Conservation (phyloP, 2,888 invertebrate species). For the Brachyptera risi region DNA sequence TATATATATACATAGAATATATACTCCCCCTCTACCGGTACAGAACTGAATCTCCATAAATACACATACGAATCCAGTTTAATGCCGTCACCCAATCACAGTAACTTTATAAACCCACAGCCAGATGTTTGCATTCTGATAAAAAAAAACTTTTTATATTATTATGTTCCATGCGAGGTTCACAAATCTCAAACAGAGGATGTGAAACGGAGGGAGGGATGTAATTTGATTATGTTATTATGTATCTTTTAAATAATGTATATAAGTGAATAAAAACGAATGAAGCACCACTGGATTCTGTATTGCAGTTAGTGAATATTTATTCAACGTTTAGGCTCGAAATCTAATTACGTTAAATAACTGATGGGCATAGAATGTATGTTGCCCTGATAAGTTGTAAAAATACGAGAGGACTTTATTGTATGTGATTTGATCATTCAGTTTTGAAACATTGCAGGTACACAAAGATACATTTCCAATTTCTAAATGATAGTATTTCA, state of each 20-base stretch:
- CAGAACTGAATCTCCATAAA: slow-evolving; percentile 29
- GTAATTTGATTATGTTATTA: slow-evolving; percentile 19
- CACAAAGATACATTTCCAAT: too few relatives aligned
- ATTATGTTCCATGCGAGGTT: slow-evolving; percentile 6
- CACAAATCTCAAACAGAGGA: background rate
- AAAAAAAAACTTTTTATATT: slow-evolving; percentile 18
- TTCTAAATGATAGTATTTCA: too few relatives aligned
- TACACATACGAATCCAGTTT: slow-evolving; percentile 25
- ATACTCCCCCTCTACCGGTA: background rate
- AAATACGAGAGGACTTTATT: too few relatives aligned
- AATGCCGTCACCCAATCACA: slow-evolving; percentile 30
- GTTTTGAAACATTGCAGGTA: too few relatives aligned
- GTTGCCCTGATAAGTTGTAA: too few relatives aligned
- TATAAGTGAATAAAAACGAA: slow-evolving; percentile 16
- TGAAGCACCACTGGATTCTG: background rate
- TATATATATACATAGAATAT: background rate
- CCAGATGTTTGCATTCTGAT: slow-evolving; percentile 20
- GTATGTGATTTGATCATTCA: too few relatives aligned
- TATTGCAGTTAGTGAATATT: background rate
- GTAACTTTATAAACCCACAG: slow-evolving; percentile 29
- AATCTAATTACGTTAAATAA: background rate
- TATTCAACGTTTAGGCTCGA: background rate
- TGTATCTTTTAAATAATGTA: slow-evolving; percentile 9
- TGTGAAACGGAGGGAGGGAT: background rate
- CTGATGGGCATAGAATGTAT: too few relatives aligned